Conservation (phyloP, 2,888 invertebrate genomes). For the Dorcus parallelipipedus region DNA sequence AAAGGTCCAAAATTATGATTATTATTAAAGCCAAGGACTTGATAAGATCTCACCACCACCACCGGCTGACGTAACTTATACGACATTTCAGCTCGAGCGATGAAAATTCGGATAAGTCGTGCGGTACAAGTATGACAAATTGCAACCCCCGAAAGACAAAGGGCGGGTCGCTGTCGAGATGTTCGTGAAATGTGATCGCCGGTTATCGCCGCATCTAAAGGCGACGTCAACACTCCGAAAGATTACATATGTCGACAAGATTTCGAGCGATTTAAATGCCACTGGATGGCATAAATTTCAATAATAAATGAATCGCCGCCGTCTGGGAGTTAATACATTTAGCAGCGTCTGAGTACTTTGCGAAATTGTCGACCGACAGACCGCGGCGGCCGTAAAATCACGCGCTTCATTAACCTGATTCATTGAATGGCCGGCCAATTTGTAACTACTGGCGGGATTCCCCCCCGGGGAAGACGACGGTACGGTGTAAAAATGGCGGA, state of each 20-base stretch:
- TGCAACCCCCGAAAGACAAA: conserved; percentile 23
- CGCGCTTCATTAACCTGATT: conserved; percentile 25
- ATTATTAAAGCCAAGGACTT: too few species aligned
- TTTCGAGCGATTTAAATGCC: neutral
- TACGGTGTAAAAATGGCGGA: neutral
- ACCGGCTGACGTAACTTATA: neutral
- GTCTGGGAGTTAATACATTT: too few species aligned
- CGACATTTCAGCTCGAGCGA: neutral
- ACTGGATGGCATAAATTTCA: too few species aligned
- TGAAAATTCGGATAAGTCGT: conserved; percentile 11
- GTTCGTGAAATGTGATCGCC: conserved; percentile 16
- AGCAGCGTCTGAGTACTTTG: neutral
- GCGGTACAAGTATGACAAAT: conserved; percentile 26
- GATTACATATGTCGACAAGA: conserved; percentile 11
- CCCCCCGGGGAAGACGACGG: conserved; percentile 2
- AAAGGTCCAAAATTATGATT: too few species aligned
- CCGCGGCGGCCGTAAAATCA: conserved; percentile 9
- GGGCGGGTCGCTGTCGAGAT: conserved; percentile 15
- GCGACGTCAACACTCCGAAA: conserved; percentile 6
- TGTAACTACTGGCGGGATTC: conserved; percentile 14
- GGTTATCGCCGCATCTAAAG: conserved; percentile 15
- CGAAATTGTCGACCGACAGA: neutral
- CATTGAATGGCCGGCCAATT: conserved; percentile 20
- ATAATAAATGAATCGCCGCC: too few species aligned
- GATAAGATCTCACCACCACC: too few species aligned